Base-by-base conservation (phyloP, 1,140 invertebrate genomes). In the Leguminivora glycinivorella region DNA sequence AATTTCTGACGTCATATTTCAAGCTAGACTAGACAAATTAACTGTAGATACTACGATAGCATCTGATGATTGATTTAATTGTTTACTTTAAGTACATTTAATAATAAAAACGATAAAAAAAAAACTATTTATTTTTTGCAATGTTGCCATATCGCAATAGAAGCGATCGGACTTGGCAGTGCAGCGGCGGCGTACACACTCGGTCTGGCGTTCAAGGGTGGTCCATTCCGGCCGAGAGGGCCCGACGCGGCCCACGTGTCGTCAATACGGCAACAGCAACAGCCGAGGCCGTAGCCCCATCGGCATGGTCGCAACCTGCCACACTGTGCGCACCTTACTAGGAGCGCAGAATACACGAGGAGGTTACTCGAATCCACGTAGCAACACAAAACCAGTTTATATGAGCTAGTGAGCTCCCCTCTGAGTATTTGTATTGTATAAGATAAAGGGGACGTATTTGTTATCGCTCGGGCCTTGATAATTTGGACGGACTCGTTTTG, bases 311-410 rank as follows among this genome's bases (percentile, higher is more conserved):
- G 78, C 74, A 85, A 84, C 82, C 84, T 81, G 83, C 80, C 83
- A 74, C 81, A 76, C 74, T 79, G 77, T 83, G 85, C 87, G 87
- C 87, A 85, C 74, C 68, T 70, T 89, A 89, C 85, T 80, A 89
- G 83, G 84, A 77, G 31, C 67, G 38, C 83, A 89, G 75, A 80
- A 79, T 4, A 7, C 1, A 6, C 66, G n/a, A 77, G 43, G 75
- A 84, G 76, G n/a, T 73, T 40, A 26, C 66, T 63, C 67, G 22
- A 31, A 43, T 56, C 38, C 34, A 63, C 58, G 25, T 63, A 71
- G 9, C 56, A 29, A 63, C 38, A 69, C 56, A 29, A 63, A 31
- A 69, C 67, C 75, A 75, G 68, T 24, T 10, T 66, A 6, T 2
- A 56, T 63, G 77, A 77, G 66, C 75, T 67, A 6, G 70, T 70